Conservation (phyloP, 2,797 vertebrate species). For the Octomys mimax region DNA sequence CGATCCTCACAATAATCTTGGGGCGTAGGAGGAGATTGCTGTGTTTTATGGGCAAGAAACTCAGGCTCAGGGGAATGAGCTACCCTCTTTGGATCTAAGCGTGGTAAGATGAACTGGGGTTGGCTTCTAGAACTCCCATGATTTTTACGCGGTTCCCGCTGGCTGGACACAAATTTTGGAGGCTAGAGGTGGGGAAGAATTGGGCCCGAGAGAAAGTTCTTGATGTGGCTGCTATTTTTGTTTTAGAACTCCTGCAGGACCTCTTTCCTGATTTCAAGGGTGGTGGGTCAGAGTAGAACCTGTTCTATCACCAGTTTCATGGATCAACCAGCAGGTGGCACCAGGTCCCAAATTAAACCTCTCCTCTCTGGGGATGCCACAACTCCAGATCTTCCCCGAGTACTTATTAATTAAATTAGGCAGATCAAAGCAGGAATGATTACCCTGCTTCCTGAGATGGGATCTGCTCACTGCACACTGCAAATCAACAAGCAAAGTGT, state of each 20-base stretch:
- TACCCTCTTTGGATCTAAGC: neutral
- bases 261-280: neutral
- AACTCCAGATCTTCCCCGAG: neutral
- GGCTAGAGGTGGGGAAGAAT: neutral
- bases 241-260: neutral
- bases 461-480: neutral
- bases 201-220: neutral
- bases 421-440: neutral
- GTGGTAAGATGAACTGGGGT: neutral
- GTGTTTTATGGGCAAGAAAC: neutral
- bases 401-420: neutral
- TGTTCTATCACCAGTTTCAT: neutral
- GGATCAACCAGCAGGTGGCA: constrained; percentile 87
- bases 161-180: neutral
- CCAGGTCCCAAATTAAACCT: constrained; percentile 71
- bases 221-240: neutral
- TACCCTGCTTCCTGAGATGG: neutral
- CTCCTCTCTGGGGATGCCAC: neutral
- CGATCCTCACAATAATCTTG: neutral
- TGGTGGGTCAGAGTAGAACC: neutral
- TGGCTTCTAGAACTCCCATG: neutral
- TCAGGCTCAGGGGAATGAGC: neutral
- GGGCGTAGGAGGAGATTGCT: neutral
- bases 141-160: neutral
- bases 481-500: neutral